Evolutionary conservation across 2,888 invertebrate species (phyloP), one percentile per base, ranked within the genome.

Genomic region (Pseudoips prasinana): DNA sequence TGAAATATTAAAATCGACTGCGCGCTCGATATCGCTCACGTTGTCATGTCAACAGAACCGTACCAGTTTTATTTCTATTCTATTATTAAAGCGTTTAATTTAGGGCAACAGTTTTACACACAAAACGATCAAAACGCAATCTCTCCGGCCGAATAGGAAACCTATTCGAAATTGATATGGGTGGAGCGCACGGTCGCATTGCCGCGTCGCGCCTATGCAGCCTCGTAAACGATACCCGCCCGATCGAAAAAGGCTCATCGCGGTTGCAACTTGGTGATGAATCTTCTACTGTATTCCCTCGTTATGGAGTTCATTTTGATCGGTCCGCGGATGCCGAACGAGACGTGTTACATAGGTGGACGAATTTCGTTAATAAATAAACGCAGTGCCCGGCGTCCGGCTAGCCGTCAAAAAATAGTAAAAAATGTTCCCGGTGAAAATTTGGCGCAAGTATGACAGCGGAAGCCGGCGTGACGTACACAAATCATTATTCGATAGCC

Each of bases 361-460:
- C 81, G 85, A 86, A 82, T 84, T 85, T 83, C 84, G 85, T 86
- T 87, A 87, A 88, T 88, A 88, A 87, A 87, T 87, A 86, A 88
- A 86, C 83, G 85, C 76, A 75, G 73, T 73, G 74, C 72, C 77
- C 69, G 64, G 63, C 74, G 78, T 72, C 67, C 76, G 74, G 70
- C 70, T 61, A 67, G 64, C 64, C 63, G 70, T 71, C 61, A 64
- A 68, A 80, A 83, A 84, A 82, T 72, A 74, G 74, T 68, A 74
- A 84, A 82, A 82, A 79, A 68, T 54, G 50, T 46, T 56, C 31
- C 57, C 52, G 67, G 68, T 64, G 74, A 79, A 85, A 86, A 82
- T 82, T 86, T 78, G 76, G 83, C 73, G 77, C 82, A 83, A 84
- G 83, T 83, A 87, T 83, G 83, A 85, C 83, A 80, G 76, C 64